Conservation (phyloP, 2,113 vertebrate species). For the Ammodytes marinus region DNA sequence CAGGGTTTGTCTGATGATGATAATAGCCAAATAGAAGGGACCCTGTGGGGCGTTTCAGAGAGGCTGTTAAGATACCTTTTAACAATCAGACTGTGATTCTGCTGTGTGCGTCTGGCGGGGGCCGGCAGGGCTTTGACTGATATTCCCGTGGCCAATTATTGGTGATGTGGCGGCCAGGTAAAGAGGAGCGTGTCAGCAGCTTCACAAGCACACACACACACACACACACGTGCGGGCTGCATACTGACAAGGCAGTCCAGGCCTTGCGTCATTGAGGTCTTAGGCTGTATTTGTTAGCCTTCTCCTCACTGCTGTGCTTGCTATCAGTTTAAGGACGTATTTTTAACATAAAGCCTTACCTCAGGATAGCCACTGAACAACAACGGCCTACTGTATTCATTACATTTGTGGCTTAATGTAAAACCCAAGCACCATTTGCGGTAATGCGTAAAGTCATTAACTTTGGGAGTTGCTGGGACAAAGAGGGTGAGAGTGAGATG, state of each 20-base stretch:
- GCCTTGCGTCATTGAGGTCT: constrained; percentile 45
- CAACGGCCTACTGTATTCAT: constrained; percentile 78
- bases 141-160: constrained; percentile 75
- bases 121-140: constrained; percentile 71
- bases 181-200: constrained; percentile 76
- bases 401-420: constrained; percentile 81
- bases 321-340: constrained; percentile 72
- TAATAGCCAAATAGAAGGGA: constrained; percentile 57
- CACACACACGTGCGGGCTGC: constrained; percentile 51
- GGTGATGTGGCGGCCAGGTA: constrained; percentile 74
- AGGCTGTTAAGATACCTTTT: constrained; percentile 62
- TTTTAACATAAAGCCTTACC: constrained; percentile 73
- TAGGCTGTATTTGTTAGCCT: constrained; percentile 51
- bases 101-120: constrained; percentile 56
- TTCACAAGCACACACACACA: constrained; percentile 54
- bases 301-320: constrained; percentile 63
- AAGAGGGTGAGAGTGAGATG: constrained; percentile 74
- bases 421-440: constrained; percentile 80
- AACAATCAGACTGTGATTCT: constrained; percentile 62
- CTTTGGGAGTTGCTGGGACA: constrained; percentile 82
- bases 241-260: constrained; percentile 66
- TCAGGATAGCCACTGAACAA: constrained; percentile 70
- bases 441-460: constrained; percentile 86
- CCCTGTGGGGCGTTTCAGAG: constrained; percentile 59
- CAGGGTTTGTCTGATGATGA: constrained; percentile 70